Base-by-base conservation (phyloP, 2,888 invertebrate species). In the Abrostola triplasia region DNA sequence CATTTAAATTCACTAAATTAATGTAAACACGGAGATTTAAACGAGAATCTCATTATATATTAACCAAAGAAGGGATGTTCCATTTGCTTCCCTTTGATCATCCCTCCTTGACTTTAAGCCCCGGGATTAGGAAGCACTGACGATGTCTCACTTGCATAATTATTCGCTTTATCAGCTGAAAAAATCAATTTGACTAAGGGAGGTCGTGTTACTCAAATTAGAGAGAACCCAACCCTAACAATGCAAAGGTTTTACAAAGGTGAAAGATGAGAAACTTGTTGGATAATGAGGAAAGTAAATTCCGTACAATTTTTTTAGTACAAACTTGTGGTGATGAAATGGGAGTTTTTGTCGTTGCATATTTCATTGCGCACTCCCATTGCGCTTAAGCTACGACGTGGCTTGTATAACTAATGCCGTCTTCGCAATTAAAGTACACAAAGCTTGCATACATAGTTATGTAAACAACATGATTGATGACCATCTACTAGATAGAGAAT, bases 31-130 rank as follows among this genome's bases (percentile, higher is more conserved):
- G 84, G 77, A 80, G 84, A 84, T 87, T 89, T 88, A 88, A 89
- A 86, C 82, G 84, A 81, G 82, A 77, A 84, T 84, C 87, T 91
- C 91, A 92, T 93, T 93, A 93, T 87, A 88, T 92, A 93, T 93
- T 93, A 91, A 93, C 92, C 90, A 83, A 88, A 82, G 79, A 70
- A 85, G 89, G 88, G 91, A 88, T 87, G 88, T 85, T 84, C 82
- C 76, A 80, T 80, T 85, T 85, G 80, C 80, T 82, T 88, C 86
- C 84, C 90, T 92, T 91, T 90, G 89, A 91, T 90, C 87, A 83
- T 79, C 90, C 91, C 90, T 88, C 84, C 66, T 81, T 82, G 79
- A 77, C 72, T 83, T 84, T 90, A 90, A 93, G 89, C 90, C 83
- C 63, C 36, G 36, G 88, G 90, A 90, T 93, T 92, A 92, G 88